Base-by-base conservation (phyloP, 2,888 invertebrate species). In the Copidosoma aretas region DNA sequence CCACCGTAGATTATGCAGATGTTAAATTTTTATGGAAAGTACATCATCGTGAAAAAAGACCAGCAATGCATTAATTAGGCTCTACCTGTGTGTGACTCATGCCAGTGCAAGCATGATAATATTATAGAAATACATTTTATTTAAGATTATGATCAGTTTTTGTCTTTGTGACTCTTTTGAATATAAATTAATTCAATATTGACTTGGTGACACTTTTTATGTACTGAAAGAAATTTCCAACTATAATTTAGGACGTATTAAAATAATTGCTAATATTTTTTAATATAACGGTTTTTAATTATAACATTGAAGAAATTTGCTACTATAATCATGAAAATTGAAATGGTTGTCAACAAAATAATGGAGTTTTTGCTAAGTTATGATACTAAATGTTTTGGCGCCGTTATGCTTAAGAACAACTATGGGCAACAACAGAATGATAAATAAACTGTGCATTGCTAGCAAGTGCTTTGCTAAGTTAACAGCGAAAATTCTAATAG, bases 1-100 rank as follows among this genome's bases (percentile, higher is more conserved):
- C 82, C 82, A 78, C 74, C 81, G 81, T 78, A 79, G 82, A 80
- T 78, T 79, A 80, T 76, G 76, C 77, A 77, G 79, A 77, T 76
- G 77, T 78, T 73, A 75, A 74, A 74, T 76, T 56, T 68, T 67
- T 79, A 78, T 80, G 77, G 76, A 78, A 78, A 77, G 75, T 78
- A 77, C 78, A 77, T 81, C 78, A 77, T 77, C 80, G 77, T 79
- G 72, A 75, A 77, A 77, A 78, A 79, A 79, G 73, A 77, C 75
- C 72, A 74, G 67, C 57, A 76, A 75, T 71, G 75, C 69, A 73
- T 77, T 79, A 78, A 77, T 71, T 71, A 71, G 57, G 39, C 49
- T 49, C 15, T 67, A 57, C 52, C 41, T 71, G 49, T 59, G 22
- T 41, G n/a, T 62, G 52, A 60, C 49, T 65, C 60, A 54, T 68